Evolutionary conservation across 2,888 invertebrate species (phyloP), one percentile per base, ranked within the genome.

Genomic region (Hololepta plana): DNA sequence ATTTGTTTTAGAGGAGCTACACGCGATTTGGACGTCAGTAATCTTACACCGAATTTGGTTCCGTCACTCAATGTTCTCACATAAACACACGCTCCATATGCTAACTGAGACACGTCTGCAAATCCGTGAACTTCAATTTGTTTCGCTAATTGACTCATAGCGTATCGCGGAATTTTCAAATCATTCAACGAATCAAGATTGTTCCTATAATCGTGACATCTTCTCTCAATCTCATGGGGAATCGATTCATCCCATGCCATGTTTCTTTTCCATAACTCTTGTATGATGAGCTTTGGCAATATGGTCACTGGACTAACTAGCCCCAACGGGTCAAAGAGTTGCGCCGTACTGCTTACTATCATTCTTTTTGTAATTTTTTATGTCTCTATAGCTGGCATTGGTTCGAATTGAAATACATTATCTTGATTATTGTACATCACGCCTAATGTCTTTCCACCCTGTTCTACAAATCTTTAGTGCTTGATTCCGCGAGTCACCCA

Each of bases 101-200:
- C 37, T 4, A 4, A 12, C 12, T 31, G 30, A 8, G 33, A 32
- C 3, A 35, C 37, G 26, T 42, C 41, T 6, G 31, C 32, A 28
- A 43, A 43, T 3, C 37, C 38, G 26, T 41, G 41, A 5, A 43
- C n/a, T 29, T 39, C 29, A n/a, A 33, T 23, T 12, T 12, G 5
- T n/a, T n/a, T n/a, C n/a, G n/a, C n/a, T n/a, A n/a, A n/a, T n/a
- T n/a, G n/a, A n/a, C n/a, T n/a, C n/a, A n/a, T n/a, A n/a, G n/a
- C n/a, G n/a, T n/a, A n/a, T n/a, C n/a, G n/a, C n/a, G n/a, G 23
- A 23, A 23, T 23, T 23, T 23, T 23, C 4, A 23, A 8, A 8
- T 8, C 23, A 4, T 4, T 10, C 8, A 12, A 8, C 7, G 4
- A 16, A 4, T 4, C 4, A 11, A 25, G 17, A 5, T 20, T 11